Conservation (phyloP, 2,888 invertebrate genomes). For the Alitta virens region DNA sequence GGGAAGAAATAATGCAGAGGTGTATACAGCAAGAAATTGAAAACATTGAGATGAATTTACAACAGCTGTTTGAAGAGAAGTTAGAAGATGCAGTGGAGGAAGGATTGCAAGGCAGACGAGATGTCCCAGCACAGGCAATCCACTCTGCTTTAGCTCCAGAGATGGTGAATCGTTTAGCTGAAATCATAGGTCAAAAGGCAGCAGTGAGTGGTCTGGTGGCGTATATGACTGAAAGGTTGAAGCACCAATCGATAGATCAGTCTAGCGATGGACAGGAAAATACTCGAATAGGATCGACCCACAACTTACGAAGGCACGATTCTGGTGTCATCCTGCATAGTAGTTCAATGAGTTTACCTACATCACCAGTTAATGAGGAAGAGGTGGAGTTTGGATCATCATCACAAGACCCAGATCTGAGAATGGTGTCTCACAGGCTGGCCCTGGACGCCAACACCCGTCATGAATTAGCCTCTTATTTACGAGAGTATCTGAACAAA, state of each 20-base stretch:
- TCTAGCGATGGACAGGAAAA: not conserved
- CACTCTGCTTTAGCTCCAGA: not conserved
- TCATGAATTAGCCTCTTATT: not conserved
- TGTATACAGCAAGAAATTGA: slow-evolving; percentile 2
- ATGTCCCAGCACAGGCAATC: not conserved
- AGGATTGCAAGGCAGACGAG: not conserved
- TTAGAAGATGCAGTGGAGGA: slow-evolving; percentile 5
- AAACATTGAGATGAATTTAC: not conserved
- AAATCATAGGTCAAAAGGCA: slow-evolving; percentile 70
- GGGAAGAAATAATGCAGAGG: slow-evolving; percentile 1
- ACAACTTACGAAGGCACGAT: slow-evolving; percentile 5
- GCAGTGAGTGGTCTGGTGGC: slow-evolving; percentile 58
- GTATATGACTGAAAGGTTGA: slow-evolving; percentile 31
- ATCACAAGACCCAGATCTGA: not conserved
- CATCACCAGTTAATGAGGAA: slow-evolving; percentile 14
- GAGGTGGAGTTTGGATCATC: not conserved
- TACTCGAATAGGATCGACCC: not conserved
- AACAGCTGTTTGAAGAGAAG: not conserved
- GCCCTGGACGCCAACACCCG: slow-evolving; percentile 4
- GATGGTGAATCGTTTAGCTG: slow-evolving; percentile 32
- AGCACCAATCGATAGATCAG: not conserved
- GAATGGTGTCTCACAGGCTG: not conserved
- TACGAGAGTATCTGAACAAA: not conserved
- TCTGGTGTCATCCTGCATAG: slow-evolving; percentile 15
- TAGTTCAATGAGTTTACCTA: slow-evolving; percentile 10